Base-by-base conservation (phyloP, 2,797 vertebrate genomes). In the Zenarchopterus dispar region DNA sequence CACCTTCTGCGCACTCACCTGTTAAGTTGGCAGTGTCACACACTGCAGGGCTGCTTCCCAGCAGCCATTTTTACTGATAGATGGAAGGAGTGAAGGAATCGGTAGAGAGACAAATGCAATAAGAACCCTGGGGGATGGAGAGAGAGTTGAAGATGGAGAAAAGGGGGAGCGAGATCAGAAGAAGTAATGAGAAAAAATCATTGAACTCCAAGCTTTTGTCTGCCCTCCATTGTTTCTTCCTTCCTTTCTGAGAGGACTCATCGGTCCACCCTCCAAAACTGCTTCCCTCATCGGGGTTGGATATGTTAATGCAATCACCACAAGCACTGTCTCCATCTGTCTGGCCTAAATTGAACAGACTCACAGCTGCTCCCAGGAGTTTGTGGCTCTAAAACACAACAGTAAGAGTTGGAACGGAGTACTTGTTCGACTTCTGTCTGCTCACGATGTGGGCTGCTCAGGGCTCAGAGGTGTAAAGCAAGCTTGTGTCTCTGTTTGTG, bases 241-340 rank as follows among this genome's bases (percentile, higher is more conserved):
- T 41, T 66, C 50, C 41, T 68, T 60, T 71, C 68, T 16, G 51
- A 71, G 47, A 70, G 47, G 28, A 62, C 58, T 60, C 56, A 10
- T 33, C 16, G 28, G 51, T 42, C 65, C 76, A 71, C 61, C 74
- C 73, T 85, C 82, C 62, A 57, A 80, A 79, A 64, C 73, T 21
- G 50, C 60, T 58, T 75, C 75, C 68, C 77, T 75, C 69, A 4
- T 67, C 26, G 78, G 81, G 75, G 81, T 70, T 72, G 69, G 83
- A 88, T 89, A 91, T 92, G 87, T 85, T 91, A 93, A 93, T 93
- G 89, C 87, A 92, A 91, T 93, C 87, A 88, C 79, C 78, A 83
- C 80, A 77, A 88, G 90, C 88, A 86, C 87, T 70, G 86, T 74
- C 88, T 91, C 89, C 89, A 89, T 91, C 91, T 92, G 89, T 88